These are phyloP conservation scores for Sebastes wilsoni DNA, from an alignment of 2,797 vertebrate genomes.

Conservation along the genomic window DNA sequence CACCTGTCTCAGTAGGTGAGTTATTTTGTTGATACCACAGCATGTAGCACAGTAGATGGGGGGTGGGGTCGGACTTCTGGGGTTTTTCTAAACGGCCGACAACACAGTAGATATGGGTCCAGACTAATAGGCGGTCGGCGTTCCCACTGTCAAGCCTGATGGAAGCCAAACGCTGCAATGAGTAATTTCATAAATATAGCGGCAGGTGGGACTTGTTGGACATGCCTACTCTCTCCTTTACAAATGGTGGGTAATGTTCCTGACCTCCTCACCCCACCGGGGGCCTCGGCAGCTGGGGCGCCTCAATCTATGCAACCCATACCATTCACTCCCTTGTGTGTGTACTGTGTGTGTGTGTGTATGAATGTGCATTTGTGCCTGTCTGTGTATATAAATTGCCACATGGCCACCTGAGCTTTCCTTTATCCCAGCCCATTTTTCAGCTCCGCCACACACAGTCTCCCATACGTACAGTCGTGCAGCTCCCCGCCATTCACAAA, in stretches of 20 bases:
- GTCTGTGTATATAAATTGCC: constrained; percentile 61
- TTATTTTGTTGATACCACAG: constrained; percentile 33
- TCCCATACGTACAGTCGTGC: not conserved
- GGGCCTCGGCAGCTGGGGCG: constrained; percentile 72
- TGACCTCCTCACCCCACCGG: constrained; percentile 72
- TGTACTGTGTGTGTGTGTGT: constrained; percentile 13
- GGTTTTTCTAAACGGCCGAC: constrained; percentile 41
- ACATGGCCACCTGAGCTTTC: constrained; percentile 58
- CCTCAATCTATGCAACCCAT: constrained; percentile 65
- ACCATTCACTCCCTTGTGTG: constrained; percentile 47
- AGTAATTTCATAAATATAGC: constrained; percentile 76
- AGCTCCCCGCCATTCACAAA: constrained; percentile 9
- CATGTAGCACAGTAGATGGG: not conserved
- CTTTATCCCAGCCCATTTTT: constrained; percentile 44
- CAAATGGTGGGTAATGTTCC: constrained; percentile 80
- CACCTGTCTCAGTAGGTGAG: not conserved
- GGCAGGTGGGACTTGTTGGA: constrained; percentile 80
- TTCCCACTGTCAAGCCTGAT: constrained; percentile 70
- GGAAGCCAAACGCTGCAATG: constrained; percentile 68
- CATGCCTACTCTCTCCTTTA: constrained; percentile 75
- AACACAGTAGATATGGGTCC: constrained; percentile 46
- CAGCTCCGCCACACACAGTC: constrained; percentile 48
- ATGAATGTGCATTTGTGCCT: constrained; percentile 59
- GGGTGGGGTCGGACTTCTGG: constrained; percentile 7
- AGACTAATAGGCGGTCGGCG: constrained; percentile 35